Percentiles rank a stretch among this genome's conserved stretches.
These are phyloP conservation scores for Bos javanicus DNA, from an alignment of 2,113 vertebrate genomes.

Conservation along the genomic window DNA sequence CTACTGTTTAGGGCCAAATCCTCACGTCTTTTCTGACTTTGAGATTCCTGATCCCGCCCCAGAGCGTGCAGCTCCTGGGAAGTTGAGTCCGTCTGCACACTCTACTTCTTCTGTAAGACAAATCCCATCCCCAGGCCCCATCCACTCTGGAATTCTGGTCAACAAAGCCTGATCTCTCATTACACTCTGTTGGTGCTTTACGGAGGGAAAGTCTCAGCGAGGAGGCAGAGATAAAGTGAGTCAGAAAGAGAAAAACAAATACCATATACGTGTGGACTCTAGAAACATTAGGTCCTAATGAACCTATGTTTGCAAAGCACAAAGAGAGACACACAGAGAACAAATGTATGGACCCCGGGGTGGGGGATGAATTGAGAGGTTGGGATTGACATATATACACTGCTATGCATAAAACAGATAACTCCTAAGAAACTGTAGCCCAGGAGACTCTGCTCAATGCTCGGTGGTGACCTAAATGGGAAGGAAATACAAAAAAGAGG, in stretches of 20 bases:
- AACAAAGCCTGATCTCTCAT: neutral
- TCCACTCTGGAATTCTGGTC: neutral
- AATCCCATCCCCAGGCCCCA: neutral
- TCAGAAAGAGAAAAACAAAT: neutral
- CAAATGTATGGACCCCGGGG: accelerated
- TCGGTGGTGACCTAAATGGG: neutral
- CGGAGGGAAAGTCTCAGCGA: neutral
- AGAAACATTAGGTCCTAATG: neutral
- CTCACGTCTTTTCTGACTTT: neutral
- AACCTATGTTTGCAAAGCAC: neutral
- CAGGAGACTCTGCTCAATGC: neutral
- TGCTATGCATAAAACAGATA: neutral
- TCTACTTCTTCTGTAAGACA: neutral
- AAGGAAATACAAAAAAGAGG: neutral
- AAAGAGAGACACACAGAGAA: neutral
- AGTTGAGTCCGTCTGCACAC: neutral
- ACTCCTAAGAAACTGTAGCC: neutral
- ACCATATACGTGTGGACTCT: neutral
- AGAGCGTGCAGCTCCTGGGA: neutral
- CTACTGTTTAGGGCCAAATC: neutral
- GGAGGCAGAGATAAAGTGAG: neutral
- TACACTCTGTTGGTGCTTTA: neutral
- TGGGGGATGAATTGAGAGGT: accelerated
- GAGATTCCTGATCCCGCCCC: neutral
- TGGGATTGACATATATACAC: neutral